Base-by-base conservation (phyloP, 2,113 vertebrate species). In the Xyrauchen texanus region DNA sequence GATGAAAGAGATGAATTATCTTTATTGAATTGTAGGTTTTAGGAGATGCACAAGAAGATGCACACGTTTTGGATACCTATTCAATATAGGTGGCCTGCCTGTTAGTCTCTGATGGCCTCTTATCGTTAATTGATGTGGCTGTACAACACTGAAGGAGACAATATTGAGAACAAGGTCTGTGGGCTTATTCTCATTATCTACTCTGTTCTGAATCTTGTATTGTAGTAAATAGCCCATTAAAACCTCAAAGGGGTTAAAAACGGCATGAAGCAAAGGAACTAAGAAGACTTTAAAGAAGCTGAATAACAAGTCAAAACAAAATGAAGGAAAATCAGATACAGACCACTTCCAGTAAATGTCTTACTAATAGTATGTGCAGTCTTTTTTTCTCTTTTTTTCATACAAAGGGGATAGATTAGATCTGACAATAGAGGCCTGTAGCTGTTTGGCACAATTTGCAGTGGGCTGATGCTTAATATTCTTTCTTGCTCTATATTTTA, bases 371-470 rank as follows among this genome's bases (percentile, higher is more conserved):
- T 57, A 53, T 68, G n/a, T 4, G 34, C 21, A 57, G 55, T 8
- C 11, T 60, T 57, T 7, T 60, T 68, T 60, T 60, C 13, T 60
- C 8, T 77, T 58, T 45, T 34, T 34, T 34, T 34, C 3, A 34
- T 34, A 34, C 4, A 42, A 6, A 47, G 57, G 58, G 49, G 44
- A 62, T 89, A 91, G 91, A 95, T 95, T 90, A 91, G 89, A 94
- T 86, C 76, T 90, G 94, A 94, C 94, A 93, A 83, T 85, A 90
- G 91, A 82, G 84, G 53, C 69, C 44, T 5, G 68, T 49, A 46
- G n/a, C 34, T 60, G 91, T 81, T 89, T 88, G 89, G 86, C 87
- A 34, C 21, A 90, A 94, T 94, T 93, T 94, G 89, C 86, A 83
- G 87, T 87, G 85, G 46, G 34, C 53, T 62, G 46, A 60, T 8